Conservation (phyloP, 2,888 invertebrate species). For the Hartigia nigra region DNA sequence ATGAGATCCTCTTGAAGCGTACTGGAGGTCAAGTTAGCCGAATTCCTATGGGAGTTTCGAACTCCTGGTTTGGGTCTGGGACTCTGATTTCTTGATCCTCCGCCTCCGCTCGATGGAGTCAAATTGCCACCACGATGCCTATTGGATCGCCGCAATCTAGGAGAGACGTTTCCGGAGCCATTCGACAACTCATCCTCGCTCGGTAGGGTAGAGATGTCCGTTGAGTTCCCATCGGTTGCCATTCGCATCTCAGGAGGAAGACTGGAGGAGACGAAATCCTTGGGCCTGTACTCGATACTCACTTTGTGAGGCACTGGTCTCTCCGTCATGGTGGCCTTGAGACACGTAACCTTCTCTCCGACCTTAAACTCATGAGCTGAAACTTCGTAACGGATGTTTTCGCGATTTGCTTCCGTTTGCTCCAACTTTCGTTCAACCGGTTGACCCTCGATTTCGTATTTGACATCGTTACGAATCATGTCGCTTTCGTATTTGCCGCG, state of each 20-base stretch:
- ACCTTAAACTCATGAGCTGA: slow-evolving; percentile 64
- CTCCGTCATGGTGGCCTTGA: slow-evolving; percentile 62
- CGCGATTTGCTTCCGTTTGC: slow-evolving; percentile 40
- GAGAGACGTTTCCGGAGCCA: slow-evolving; percentile 70
- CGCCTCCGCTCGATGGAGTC: slow-evolving; percentile 66
- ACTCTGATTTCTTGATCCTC: slow-evolving; percentile 72
- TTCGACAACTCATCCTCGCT: slow-evolving; percentile 73
- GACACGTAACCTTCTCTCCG: slow-evolving; percentile 66
- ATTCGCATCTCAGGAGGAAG: slow-evolving; percentile 64
- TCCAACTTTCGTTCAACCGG: slow-evolving; percentile 35
- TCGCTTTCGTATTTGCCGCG: slow-evolving; percentile 54
- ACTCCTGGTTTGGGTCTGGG: slow-evolving; percentile 73
- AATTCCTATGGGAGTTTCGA: slow-evolving; percentile 70
- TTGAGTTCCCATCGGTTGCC: slow-evolving; percentile 67
- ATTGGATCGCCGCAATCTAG: slow-evolving; percentile 66
- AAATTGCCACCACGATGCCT: slow-evolving; percentile 66
- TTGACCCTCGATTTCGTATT: slow-evolving; percentile 41
- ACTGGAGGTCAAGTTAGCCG: slow-evolving; percentile 71
- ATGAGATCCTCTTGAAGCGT: slow-evolving; percentile 87
- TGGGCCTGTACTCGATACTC: slow-evolving; percentile 66
- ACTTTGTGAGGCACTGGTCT: slow-evolving; percentile 66
- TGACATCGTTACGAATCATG: slow-evolving; percentile 25
- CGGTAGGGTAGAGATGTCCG: slow-evolving; percentile 61
- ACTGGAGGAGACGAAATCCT: slow-evolving; percentile 57
- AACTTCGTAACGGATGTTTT: slow-evolving; percentile 49